phyloP scores from a whole-genome alignment of 2,797 vertebrate genomes.

The Trachops cirrhosus region DNA sequence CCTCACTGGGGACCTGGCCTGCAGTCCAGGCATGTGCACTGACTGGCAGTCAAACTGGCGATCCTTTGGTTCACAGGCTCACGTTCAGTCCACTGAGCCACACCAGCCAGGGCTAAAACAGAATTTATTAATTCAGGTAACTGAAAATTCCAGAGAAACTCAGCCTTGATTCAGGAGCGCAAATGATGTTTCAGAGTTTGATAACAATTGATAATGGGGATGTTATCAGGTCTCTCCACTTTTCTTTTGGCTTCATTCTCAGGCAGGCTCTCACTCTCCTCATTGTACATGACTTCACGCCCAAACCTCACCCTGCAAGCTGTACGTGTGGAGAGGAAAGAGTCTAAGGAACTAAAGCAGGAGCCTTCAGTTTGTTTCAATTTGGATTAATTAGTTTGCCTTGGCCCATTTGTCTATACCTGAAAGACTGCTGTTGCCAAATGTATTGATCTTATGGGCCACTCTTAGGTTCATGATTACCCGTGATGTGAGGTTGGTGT shows the following conservation, averaged over 20 bases:
- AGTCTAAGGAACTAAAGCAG: background rate
- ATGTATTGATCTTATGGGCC: background rate
- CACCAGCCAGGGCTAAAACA: background rate
- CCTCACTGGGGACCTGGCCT: no score
- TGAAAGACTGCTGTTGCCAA: background rate
- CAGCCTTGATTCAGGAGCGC: background rate
- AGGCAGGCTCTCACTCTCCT: background rate
- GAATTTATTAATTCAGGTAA: background rate
- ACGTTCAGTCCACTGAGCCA: no score
- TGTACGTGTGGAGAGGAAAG: background rate
- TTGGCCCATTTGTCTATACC: background rate
- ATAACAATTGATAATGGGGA: background rate
- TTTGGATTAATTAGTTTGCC: constrained; percentile 9
- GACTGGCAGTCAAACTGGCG: no score
- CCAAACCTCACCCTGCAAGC: background rate
- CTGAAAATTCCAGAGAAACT: background rate
- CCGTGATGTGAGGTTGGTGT: background rate
- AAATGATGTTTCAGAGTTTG: background rate
- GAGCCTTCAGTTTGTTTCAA: background rate
- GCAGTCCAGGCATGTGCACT: no score
- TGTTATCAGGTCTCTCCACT: background rate
- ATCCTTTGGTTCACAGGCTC: no score
- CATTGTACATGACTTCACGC: background rate
- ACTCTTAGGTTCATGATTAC: background rate
- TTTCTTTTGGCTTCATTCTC: constrained; percentile 28